Conservation (phyloP, 1,140 invertebrate species). For the Tigriopus japonicus region DNA sequence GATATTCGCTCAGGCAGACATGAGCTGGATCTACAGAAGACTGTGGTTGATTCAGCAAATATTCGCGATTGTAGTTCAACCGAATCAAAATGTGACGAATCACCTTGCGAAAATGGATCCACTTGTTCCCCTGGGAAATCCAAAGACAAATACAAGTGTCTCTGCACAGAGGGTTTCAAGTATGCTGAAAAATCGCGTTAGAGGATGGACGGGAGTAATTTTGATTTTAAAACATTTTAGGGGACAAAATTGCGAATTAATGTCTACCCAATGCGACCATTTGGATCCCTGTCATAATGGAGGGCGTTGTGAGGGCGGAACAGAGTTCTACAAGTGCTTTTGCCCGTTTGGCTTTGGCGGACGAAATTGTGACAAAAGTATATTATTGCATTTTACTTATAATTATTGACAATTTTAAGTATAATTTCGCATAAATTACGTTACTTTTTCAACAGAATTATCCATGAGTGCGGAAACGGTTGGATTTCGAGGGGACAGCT, state of each 20-base stretch:
- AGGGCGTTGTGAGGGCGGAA: not conserved
- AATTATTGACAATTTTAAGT: no score
- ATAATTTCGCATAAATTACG: no score
- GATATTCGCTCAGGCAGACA: not conserved
- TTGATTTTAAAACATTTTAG: not conserved
- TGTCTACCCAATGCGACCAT: not conserved
- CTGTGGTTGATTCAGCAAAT: not conserved
- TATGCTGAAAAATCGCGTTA: not conserved
- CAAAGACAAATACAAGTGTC: no score
- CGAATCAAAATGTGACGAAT: not conserved
- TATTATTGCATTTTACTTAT: no score
- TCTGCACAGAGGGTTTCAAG: not conserved
- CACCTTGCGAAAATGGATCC: not conserved
- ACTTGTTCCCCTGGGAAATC: not conserved
- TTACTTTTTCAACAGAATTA: no score
- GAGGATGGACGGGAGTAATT: no score
- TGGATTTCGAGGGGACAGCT: no score
- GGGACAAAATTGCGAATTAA: not conserved
- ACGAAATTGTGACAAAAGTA: not conserved
- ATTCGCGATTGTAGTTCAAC: not conserved
- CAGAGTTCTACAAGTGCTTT: not conserved
- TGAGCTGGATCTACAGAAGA: not conserved
- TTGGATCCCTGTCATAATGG: not conserved
- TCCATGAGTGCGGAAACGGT: no score
- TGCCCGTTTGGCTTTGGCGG: not conserved